A percentile compares a stretch with the other conserved stretches of the same genome.
Conservation (phyloP, 2,113 vertebrate species). For the Larimichthys crocea region DNA sequence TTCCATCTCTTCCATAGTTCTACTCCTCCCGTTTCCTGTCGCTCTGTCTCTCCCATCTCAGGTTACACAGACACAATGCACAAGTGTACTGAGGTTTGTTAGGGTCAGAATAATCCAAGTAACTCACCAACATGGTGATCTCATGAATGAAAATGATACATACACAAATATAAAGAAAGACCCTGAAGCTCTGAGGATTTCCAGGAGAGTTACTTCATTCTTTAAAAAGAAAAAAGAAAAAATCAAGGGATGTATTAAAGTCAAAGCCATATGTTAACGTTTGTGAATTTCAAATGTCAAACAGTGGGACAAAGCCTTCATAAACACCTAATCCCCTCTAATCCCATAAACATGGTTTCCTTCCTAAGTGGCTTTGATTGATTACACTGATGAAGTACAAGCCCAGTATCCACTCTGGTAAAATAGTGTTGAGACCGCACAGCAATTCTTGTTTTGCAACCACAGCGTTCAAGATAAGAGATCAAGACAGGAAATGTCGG, state of each 20-base stretch:
- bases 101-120: conserved; percentile 6
- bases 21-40: conserved; percentile 15
- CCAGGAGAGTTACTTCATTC: neutral
- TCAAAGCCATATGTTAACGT: neutral
- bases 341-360: conserved; percentile 48
- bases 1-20: conserved; percentile 19
- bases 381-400: conserved; percentile 25
- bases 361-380: conserved; percentile 50
- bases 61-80: conserved; percentile 54
- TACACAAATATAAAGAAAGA: neutral
- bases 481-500: conserved; percentile 37
- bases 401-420: neutral
- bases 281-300: conserved; percentile 29
- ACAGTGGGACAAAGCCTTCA: conserved; percentile 7
- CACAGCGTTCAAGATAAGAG: conserved; percentile 25
- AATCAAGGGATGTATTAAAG: conserved; percentile 1
- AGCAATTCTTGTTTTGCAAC: conserved; percentile 38
- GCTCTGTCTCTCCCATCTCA: conserved; percentile 42
- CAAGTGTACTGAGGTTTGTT: neutral
- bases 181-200: conserved; percentile 11
- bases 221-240: neutral
- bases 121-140: neutral
- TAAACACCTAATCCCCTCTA: conserved; percentile 22
- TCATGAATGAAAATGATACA: neutral
- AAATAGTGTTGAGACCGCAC: conserved; percentile 8